Evolutionary conservation across 2,888 invertebrate species (phyloP).

Genomic region (Patella caerulea): DNA sequence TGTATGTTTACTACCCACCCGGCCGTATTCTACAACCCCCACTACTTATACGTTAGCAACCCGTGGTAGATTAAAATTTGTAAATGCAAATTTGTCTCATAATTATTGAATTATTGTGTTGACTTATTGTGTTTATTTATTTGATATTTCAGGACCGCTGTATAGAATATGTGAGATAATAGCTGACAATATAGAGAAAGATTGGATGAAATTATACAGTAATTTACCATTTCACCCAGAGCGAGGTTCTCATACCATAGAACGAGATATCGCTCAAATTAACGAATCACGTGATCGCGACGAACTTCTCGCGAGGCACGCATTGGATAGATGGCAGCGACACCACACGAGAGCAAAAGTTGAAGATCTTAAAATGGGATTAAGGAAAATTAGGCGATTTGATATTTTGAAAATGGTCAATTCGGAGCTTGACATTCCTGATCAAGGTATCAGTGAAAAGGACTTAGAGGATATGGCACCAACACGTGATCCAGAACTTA

Average conservation of each 20-base stretch:
- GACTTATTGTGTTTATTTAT: not conserved
- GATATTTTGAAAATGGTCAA: constrained; percentile 52
- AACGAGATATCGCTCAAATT: constrained; percentile 58
- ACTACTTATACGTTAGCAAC: too few relatives aligned
- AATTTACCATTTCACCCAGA: constrained; percentile 61
- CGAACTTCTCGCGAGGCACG: constrained; percentile 39
- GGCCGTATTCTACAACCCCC: too few relatives aligned
- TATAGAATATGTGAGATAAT: constrained; percentile 56
- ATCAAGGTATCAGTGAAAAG: constrained; percentile 37
- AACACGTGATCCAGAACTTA: constrained; percentile 53
- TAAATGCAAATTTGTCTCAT: too few relatives aligned
- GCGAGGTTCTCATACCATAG: constrained; percentile 59
- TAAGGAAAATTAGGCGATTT: constrained; percentile 48
- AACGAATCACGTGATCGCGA: constrained; percentile 45
- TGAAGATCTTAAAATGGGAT: constrained; percentile 54
- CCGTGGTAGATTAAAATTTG: too few relatives aligned
- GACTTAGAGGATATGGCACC: constrained; percentile 50
- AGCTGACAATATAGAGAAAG: constrained; percentile 49
- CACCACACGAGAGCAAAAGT: constrained; percentile 62
- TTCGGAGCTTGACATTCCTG: constrained; percentile 49
- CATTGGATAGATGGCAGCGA: constrained; percentile 61
- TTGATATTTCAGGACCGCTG: constrained; percentile 52
- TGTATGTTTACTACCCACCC: too few relatives aligned
- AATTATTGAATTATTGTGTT: too few relatives aligned
- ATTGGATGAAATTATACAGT: constrained; percentile 63